Evolutionary conservation across 2,888 invertebrate species (phyloP), one percentile per base, ranked within the genome.

Genomic region (Zelleria hepariella): DNA sequence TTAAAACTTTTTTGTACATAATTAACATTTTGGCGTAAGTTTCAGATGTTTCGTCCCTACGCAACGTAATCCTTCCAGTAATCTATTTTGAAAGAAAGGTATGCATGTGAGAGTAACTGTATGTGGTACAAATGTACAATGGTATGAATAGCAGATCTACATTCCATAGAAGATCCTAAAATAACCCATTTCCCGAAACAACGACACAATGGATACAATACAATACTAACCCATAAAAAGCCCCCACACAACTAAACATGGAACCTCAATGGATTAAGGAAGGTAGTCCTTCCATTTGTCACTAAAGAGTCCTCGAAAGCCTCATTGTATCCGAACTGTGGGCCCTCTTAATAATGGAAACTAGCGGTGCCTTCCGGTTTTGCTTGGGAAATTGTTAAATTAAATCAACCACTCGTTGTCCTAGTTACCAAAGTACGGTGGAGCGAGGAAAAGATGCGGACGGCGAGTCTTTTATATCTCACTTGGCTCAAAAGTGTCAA

Each of bases 371-470:
- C 32, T 42, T 42, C 32, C 32, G 32, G 49, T 20, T 7, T 21
- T 49, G 5, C 2, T 49, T 7, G 18, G 25, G 57, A 59, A 64
- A 63, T 61, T 59, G 58, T 52, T 32, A 58, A 64, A 66, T 66
- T 67, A 66, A 65, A 64, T 60, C 62, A 59, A 64, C 58, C 63
- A 62, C 60, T 18, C 54, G 47, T 59, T 55, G 60, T 59, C 59
- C 60, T 61, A 58, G 53, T 58, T 57, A n/a, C 51, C 51, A 42
- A 42, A 42, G 32, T 42, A 42, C 32, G 32, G 32, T 42, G 2
- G 32, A 15, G 15, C 15, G 5, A 42, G 32, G n/a, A n/a, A 42
- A 42, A 42, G 32, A 15, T 42, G 10, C 15, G 32, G 32, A 42
- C n/a, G n/a, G n/a, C n/a, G n/a, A n/a, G n/a, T n/a, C n/a, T n/a